A percentile compares a stretch with the other conserved stretches of the same genome.
Conservation (phyloP, 2,888 invertebrate genomes). For the Napeogenes sylphis region DNA sequence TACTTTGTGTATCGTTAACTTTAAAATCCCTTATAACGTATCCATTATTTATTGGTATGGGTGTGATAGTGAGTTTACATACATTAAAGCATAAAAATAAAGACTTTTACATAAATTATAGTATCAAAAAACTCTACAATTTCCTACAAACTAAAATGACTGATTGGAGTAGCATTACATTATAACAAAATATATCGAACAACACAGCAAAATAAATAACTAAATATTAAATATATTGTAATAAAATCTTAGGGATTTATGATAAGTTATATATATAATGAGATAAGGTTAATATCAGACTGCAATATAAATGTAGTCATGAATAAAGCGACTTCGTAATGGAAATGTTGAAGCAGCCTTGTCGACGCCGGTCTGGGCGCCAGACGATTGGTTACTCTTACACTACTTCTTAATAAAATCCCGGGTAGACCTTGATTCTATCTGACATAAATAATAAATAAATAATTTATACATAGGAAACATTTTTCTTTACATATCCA, state of each 20-base stretch:
- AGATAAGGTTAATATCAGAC: constrained; percentile 1
- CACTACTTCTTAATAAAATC: constrained; percentile 1
- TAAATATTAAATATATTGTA: not conserved
- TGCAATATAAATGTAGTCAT: constrained; percentile 13
- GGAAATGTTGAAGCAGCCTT: constrained; percentile 43
- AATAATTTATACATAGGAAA: not conserved
- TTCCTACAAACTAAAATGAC: too few relatives aligned
- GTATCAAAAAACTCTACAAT: too few relatives aligned
- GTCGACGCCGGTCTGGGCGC: constrained; percentile 37
- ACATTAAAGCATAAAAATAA: too few relatives aligned
- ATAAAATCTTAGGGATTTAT: not conserved
- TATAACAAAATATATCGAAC: too few relatives aligned
- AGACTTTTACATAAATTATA: too few relatives aligned
- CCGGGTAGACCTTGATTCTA: constrained; percentile 34
- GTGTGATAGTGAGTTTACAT: too few relatives aligned
- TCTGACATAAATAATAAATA: constrained; percentile 10
- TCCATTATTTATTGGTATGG: too few relatives aligned
- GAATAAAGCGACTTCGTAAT: constrained; percentile 22
- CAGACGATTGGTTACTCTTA: constrained; percentile 29
- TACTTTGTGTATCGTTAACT: not conserved
- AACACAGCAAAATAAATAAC: too few relatives aligned
- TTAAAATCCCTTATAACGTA: too few relatives aligned
- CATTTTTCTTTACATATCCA: too few relatives aligned
- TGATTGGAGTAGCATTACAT: too few relatives aligned
- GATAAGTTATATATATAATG: not conserved